A percentile compares a stretch with the other conserved stretches of the same genome.
phyloP scores from a whole-genome alignment of 2,113 vertebrate genomes.

The Pantherophis guttatus region DNA sequence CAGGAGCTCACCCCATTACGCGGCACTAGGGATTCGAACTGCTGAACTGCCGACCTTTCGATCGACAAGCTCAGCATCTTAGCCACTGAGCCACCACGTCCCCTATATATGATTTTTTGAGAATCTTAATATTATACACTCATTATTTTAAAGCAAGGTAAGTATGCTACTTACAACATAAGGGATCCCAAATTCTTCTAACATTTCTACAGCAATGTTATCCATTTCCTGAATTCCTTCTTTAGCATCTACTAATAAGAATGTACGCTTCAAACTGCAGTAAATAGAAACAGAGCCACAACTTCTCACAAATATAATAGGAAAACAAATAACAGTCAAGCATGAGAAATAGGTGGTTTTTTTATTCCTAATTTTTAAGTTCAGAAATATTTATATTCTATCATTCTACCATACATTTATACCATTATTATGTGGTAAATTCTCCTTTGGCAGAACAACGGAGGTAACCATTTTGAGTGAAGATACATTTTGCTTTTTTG shows the following conservation, averaged over 20 bases:
- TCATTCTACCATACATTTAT: background rate
- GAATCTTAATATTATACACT: background rate
- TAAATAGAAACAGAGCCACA: conserved; percentile 42
- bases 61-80: too few relatives aligned
- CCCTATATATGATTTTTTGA: too few relatives aligned
- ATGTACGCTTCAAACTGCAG: conserved; percentile 86
- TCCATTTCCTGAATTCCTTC: conserved; percentile 83
- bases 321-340: background rate
- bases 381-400: background rate
- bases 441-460: background rate
- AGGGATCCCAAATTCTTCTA: conserved; percentile 87
- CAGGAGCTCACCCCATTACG: too few relatives aligned
- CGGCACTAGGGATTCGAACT: too few relatives aligned
- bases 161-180: conserved; percentile 80
- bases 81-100: too few relatives aligned
- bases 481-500: background rate
- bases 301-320: conserved; percentile 11
- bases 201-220: conserved; percentile 88
- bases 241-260: conserved; percentile 86
- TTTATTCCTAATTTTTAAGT: background rate
- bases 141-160: background rate
- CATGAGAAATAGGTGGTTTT: background rate
- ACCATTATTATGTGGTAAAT: background rate
- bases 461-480: background rate
- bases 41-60: too few relatives aligned